Percentiles rank a stretch among this genome's conserved stretches.
phyloP scores from a whole-genome alignment of 2,888 invertebrate species.

The Neoscelio sp. region DNA sequence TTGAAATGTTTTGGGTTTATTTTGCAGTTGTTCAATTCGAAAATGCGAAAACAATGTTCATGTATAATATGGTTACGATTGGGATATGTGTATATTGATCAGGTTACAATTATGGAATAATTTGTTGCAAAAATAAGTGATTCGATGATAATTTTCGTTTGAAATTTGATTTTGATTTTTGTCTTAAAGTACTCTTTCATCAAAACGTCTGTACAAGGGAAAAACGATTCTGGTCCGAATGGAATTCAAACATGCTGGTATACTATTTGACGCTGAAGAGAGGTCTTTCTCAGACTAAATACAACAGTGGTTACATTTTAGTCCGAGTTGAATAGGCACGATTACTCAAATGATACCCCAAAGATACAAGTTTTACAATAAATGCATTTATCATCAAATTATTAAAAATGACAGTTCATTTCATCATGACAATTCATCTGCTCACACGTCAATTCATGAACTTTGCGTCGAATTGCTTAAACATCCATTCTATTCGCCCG shows the following conservation, averaged over 20 bases:
- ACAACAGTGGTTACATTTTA: slow-evolving; percentile 59
- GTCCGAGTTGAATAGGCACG: slow-evolving; percentile 40
- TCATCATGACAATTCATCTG: too few relatives aligned
- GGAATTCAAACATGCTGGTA: slow-evolving; percentile 62
- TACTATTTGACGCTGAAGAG: slow-evolving; percentile 52
- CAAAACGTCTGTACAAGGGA: slow-evolving; percentile 40
- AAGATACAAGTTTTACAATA: too few relatives aligned
- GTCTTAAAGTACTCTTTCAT: slow-evolving; percentile 37
- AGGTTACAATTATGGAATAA: too few relatives aligned
- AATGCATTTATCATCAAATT: too few relatives aligned
- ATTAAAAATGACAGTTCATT: too few relatives aligned
- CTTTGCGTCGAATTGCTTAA: too few relatives aligned
- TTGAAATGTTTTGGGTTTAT: background rate
- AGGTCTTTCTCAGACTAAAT: slow-evolving; percentile 47
- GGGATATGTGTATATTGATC: too few relatives aligned
- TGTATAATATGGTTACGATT: too few relatives aligned
- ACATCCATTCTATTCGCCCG: too few relatives aligned
- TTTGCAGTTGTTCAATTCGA: background rate
- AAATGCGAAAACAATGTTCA: background rate
- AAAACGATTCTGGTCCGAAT: slow-evolving; percentile 34
- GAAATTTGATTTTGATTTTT: slow-evolving; percentile 11
- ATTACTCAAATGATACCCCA: slow-evolving; percentile 40
- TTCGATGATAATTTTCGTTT: background rate
- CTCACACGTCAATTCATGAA: too few relatives aligned
- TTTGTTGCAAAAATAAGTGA: too few relatives aligned